Evolutionary conservation across 2,113 vertebrate genomes (phyloP), one percentile per base, ranked within the genome.

Genomic region (Murina feae): DNA sequence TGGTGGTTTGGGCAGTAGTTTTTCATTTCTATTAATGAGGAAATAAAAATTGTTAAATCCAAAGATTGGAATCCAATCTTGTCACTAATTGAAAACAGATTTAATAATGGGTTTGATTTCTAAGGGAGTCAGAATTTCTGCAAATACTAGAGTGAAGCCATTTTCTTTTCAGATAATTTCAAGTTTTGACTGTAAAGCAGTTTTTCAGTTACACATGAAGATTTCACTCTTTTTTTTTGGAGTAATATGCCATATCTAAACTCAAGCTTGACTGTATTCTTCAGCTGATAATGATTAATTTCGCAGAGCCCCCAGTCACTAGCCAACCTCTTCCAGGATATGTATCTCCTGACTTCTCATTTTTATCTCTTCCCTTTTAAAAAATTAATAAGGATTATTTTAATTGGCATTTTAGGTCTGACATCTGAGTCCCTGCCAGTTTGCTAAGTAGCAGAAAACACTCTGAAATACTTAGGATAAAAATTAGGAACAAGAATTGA

Each of bases 401-500:
- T 68, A 72, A 71, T 89, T 89, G 83, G 10, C 12, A 16, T 79
- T 25, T 85, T 83, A 76, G 12, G 53, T 93, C 32, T 94, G 32
- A 86, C 55, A 18, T 86, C 75, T 93, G 72, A 81, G 51, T n/a
- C 18, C n/a, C 81, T 93, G 53, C 30, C n/a, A 51, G 63, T 96
- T 88, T 90, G 58, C 49, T 95, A 63, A 81, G 58, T 84, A 78
- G 88, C 42, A 91, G 44, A 84, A 94, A 86, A 76, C n/a, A 83
- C 90, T 81, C 32, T 95, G 75, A 95, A 94, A 93, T 71, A 78
- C 35, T 55, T 86, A 72, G 37, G 58, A 58, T 80, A 84, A 92
- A 86, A 96, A 94, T 82, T 94, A 42, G 47, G 66, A 96, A 96
- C 23, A 75, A 79, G 86, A 94, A 95, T 91, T 93, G 72, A 94